Conservation (phyloP, 2,888 invertebrate species). For the Papilio protenor region DNA sequence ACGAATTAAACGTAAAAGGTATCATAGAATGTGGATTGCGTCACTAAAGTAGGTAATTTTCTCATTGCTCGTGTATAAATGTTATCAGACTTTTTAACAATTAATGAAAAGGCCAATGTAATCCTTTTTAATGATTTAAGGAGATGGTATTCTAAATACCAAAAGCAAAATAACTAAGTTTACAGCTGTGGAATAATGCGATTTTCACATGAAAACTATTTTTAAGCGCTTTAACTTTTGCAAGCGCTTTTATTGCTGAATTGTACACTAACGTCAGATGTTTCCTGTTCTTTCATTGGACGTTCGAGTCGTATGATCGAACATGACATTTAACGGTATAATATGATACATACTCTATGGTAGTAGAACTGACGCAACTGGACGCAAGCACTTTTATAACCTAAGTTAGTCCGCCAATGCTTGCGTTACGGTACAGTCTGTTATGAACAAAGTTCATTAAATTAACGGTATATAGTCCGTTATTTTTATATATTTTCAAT, state of each 20-base stretch:
- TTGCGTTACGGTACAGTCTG: slow-evolving; percentile 13
- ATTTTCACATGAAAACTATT: not conserved
- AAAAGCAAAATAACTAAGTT: not conserved
- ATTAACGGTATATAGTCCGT: not conserved
- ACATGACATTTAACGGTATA: slow-evolving; percentile 19
- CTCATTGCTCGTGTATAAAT: not conserved
- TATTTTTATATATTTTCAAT: not conserved
- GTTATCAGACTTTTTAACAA: not conserved
- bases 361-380: slow-evolving; percentile 3
- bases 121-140: not conserved
- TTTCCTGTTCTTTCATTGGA: slow-evolving; percentile 14
- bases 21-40: too few relatives aligned
- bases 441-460: not conserved
- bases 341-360: slow-evolving; percentile 19
- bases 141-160: not conserved
- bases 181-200: not conserved
- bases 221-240: not conserved
- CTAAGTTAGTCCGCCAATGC: slow-evolving; percentile 16
- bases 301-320: slow-evolving; percentile 6
- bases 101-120: not conserved
- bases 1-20: too few relatives aligned
- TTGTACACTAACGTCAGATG: not conserved
- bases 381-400: slow-evolving; percentile 5
- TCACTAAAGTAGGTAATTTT: not conserved
- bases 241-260: slow-evolving; percentile 20